A percentile compares a stretch with the other conserved stretches of the same genome.
Evolutionary conservation across 2,797 vertebrate genomes (phyloP).

Genomic region (Neomorphus geoffroyi): DNA sequence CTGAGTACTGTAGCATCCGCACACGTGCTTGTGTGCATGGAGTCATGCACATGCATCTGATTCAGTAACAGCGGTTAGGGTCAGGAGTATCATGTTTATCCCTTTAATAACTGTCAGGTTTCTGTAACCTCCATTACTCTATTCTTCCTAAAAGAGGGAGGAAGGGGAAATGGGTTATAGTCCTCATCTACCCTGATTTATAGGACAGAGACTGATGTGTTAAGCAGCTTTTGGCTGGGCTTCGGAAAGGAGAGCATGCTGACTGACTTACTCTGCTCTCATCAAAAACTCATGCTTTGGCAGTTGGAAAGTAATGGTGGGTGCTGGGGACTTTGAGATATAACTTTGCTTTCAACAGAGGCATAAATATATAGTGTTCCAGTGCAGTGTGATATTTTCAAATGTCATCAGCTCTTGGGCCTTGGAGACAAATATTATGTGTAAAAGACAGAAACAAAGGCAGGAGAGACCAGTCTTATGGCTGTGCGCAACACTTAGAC

Average conservation of each 20-base stretch:
- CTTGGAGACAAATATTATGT: constrained; percentile 5
- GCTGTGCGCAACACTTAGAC: neutral
- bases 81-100: constrained; percentile 39
- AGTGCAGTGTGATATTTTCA: constrained; percentile 28
- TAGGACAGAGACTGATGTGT: constrained; percentile 26
- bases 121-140: constrained; percentile 35
- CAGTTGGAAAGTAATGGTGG: neutral
- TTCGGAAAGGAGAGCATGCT: neutral
- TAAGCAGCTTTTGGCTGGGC: constrained; percentile 13
- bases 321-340: constrained; percentile 35
- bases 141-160: constrained; percentile 11
- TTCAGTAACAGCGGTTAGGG: neutral
- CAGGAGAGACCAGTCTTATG: neutral
- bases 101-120: constrained; percentile 40
- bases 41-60: neutral
- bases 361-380: constrained; percentile 41
- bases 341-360: constrained; percentile 45
- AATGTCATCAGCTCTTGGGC: constrained; percentile 39
- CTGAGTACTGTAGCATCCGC: neutral
- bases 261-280: constrained; percentile 6
- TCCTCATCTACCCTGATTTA: constrained; percentile 37
- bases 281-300: constrained; percentile 30
- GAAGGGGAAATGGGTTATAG: neutral
- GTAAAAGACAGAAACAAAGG: neutral
- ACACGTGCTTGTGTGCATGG: neutral